Evolutionary conservation across 2,888 invertebrate species (phyloP).

Genomic region (Molorchus minor): DNA sequence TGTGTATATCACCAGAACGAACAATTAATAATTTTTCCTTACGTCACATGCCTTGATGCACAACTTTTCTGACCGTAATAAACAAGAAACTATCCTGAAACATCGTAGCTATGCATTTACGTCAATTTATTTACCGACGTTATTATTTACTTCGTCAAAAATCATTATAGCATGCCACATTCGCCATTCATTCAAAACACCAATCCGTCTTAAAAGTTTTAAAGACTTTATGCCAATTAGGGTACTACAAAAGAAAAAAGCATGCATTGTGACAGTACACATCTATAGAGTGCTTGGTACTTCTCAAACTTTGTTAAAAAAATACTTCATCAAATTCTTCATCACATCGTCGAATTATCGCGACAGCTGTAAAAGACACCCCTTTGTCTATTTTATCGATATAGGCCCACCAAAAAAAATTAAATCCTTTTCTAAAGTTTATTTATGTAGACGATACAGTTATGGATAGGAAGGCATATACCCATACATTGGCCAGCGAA

Average conservation of each 20-base stretch:
- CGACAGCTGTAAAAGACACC: too few relatives aligned
- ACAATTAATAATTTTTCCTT: too few relatives aligned
- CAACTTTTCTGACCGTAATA: background rate
- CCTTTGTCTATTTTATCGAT: too few relatives aligned
- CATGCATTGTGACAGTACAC: slow-evolving; percentile 54
- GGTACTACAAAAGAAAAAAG: slow-evolving; percentile 22
- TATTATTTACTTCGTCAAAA: slow-evolving; percentile 2
- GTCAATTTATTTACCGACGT: too few relatives aligned
- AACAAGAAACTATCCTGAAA: slow-evolving; percentile 13
- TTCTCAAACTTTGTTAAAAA: slow-evolving; percentile 12
- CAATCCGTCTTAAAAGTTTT: slow-evolving; percentile 19
- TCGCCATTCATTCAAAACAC: slow-evolving; percentile 40
- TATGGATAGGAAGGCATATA: too few relatives aligned
- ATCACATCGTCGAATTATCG: background rate
- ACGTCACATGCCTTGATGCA: background rate
- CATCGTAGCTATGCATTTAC: too few relatives aligned
- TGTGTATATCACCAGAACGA: background rate
- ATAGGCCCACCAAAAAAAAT: too few relatives aligned
- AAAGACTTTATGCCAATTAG: slow-evolving; percentile 17
- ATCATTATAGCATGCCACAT: slow-evolving; percentile 36
- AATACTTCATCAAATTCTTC: slow-evolving; percentile 19
- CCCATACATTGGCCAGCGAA: too few relatives aligned
- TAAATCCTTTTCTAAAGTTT: too few relatives aligned
- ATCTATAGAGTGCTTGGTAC: slow-evolving; percentile 61
- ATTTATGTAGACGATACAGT: too few relatives aligned